phyloP scores from a whole-genome alignment of 2,888 invertebrate genomes.

The Osedax fenrisi region DNA sequence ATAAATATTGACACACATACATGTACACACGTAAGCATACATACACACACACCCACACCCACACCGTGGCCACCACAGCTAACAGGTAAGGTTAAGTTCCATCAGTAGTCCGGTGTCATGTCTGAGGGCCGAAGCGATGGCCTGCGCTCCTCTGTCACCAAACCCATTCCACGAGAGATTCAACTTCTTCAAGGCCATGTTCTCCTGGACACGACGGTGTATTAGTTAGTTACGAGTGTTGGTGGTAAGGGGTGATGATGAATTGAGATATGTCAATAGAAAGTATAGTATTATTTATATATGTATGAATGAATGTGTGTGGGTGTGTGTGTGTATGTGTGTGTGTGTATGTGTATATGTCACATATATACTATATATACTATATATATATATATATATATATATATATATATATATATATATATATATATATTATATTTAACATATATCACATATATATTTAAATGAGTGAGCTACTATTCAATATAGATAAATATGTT shows the following conservation, averaged over 20 bases:
- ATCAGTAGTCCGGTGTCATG: slow-evolving; percentile 36
- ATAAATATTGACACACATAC: too few species aligned
- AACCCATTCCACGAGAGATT: slow-evolving; percentile 48
- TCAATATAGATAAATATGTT: too few species aligned
- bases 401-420: slow-evolving; percentile 10
- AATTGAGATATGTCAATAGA: not conserved
- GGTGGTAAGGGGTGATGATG: not conserved
- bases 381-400: slow-evolving; percentile 5
- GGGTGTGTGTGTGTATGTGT: too few species aligned
- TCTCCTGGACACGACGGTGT: slow-evolving; percentile 39
- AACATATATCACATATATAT: too few species aligned
- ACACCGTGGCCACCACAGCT: too few species aligned
- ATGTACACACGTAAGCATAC: too few species aligned
- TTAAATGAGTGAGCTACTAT: too few species aligned
- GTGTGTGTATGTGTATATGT: too few species aligned
- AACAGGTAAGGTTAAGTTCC: slow-evolving; percentile 41
- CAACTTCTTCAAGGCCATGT: slow-evolving; percentile 40
- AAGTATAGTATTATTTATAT: too few species aligned
- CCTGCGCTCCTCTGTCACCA: slow-evolving; percentile 42
- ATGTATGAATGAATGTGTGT: too few species aligned
- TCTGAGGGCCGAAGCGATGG: slow-evolving; percentile 41
- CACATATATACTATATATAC: too few species aligned
- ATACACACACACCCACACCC: too few species aligned
- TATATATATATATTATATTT: slow-evolving; percentile 21
- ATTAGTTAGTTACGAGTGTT: not conserved